Conservation (phyloP, 2,888 invertebrate genomes). For the Drosophila meridionalis region DNA sequence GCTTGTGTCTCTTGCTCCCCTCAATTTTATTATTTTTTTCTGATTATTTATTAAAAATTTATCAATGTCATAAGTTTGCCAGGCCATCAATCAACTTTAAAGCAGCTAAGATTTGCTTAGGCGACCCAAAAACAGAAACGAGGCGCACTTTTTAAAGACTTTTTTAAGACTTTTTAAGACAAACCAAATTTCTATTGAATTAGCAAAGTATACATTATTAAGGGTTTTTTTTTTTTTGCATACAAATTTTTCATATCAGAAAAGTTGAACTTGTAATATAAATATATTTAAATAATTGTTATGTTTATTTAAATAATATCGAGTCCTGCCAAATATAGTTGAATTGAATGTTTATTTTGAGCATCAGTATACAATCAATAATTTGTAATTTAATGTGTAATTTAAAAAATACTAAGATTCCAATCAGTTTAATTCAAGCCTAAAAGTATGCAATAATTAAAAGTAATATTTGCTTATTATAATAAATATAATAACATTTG, state of each 20-base stretch:
- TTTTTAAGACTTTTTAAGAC: background rate
- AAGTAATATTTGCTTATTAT: no score
- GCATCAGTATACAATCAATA: no score
- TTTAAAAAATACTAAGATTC: no score
- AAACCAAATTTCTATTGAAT: background rate
- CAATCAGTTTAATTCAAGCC: background rate
- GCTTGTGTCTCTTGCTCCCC: conserved; percentile 1
- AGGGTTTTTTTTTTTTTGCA: no score
- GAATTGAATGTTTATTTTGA: no score
- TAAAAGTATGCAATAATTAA: background rate
- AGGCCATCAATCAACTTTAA: conserved; percentile 52
- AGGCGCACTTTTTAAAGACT: background rate
- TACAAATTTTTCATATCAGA: no score
- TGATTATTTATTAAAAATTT: conserved; percentile 75
- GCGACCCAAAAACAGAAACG: background rate
- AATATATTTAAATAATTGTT: no score
- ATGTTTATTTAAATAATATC: no score
- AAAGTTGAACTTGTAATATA: no score
- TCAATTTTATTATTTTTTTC: conserved; percentile 13
- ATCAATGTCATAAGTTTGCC: conserved; percentile 75
- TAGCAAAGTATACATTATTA: background rate
- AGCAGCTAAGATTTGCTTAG: conserved; percentile 24
- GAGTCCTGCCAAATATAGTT: no score
- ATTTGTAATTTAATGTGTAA: no score
- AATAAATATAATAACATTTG: no score